These are phyloP conservation scores for Sparidentex hasta DNA, from an alignment of 2,797 vertebrate species.

Conservation along the genomic window DNA sequence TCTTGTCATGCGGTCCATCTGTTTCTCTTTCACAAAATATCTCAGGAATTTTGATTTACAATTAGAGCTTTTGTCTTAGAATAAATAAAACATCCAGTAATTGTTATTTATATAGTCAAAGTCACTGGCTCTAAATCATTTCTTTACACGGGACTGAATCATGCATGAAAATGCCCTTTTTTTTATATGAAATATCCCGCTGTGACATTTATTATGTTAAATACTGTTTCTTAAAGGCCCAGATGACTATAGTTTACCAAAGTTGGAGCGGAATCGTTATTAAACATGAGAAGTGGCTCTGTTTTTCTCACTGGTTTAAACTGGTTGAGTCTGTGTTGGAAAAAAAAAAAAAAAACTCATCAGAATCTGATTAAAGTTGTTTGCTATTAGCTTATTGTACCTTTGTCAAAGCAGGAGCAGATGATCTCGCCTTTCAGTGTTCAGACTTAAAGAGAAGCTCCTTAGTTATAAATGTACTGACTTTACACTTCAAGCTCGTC, in stretches of 20 bases:
- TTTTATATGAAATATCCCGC: not conserved
- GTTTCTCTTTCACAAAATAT: constrained; percentile 36
- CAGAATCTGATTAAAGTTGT: not conserved
- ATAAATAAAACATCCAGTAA: constrained; percentile 28
- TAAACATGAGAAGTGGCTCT: not conserved
- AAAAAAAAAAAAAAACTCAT: no score
- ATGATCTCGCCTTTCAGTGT: not conserved
- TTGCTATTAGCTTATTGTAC: not conserved
- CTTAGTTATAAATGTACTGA: no score
- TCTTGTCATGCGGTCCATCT: constrained; percentile 58
- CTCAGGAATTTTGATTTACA: constrained; percentile 39
- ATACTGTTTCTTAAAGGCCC: not conserved
- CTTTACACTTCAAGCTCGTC: not conserved
- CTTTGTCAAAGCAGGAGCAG: no score
- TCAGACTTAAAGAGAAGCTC: not conserved
- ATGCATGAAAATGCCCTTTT: not conserved
- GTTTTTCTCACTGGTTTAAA: not conserved
- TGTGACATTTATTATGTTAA: not conserved
- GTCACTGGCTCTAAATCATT: not conserved
- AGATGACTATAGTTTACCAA: not conserved
- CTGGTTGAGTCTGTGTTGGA: not conserved
- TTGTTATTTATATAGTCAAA: not conserved
- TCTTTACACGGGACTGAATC: not conserved
- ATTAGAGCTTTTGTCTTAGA: constrained; percentile 22
- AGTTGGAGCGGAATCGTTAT: no score